Evolutionary conservation across 2,888 invertebrate genomes (phyloP).

Genomic region (Agrochola litura): DNA sequence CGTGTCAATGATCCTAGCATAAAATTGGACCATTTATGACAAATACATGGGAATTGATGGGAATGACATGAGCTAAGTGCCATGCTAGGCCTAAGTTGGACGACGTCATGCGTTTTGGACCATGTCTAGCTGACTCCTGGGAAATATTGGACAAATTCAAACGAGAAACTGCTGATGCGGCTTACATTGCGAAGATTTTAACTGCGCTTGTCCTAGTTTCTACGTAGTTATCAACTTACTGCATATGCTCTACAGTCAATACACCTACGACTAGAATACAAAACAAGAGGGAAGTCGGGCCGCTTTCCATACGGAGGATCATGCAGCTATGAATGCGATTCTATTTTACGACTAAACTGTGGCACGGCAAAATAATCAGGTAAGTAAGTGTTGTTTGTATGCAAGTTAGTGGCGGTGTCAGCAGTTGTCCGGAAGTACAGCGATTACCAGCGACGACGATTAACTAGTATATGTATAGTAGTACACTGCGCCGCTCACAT

Average conservation of each 20-base stretch:
- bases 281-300: neutral
- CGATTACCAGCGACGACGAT: conserved; percentile 49
- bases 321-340: neutral
- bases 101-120: neutral
- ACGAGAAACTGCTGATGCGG: neutral
- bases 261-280: conserved; percentile 6
- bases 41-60: neutral
- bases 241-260: neutral
- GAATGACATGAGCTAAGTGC: neutral
- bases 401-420: conserved; percentile 28
- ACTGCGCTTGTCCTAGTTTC: neutral
- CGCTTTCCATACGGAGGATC: neutral
- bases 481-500: neutral
- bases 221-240: neutral
- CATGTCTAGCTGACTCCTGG: neutral
- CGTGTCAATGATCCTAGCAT: conserved; percentile 60
- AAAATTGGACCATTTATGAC: conserved; percentile 31
- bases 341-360: conserved; percentile 6
- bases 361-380: neutral
- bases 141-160: neutral
- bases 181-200: conserved; percentile 1
- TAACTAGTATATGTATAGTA: conserved; percentile 1
- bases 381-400: conserved; percentile 34
- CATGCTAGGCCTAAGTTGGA: neutral
- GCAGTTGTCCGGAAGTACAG: conserved; percentile 54